phyloP scores from a whole-genome alignment of 2,113 vertebrate species.

The Garra rufa region DNA sequence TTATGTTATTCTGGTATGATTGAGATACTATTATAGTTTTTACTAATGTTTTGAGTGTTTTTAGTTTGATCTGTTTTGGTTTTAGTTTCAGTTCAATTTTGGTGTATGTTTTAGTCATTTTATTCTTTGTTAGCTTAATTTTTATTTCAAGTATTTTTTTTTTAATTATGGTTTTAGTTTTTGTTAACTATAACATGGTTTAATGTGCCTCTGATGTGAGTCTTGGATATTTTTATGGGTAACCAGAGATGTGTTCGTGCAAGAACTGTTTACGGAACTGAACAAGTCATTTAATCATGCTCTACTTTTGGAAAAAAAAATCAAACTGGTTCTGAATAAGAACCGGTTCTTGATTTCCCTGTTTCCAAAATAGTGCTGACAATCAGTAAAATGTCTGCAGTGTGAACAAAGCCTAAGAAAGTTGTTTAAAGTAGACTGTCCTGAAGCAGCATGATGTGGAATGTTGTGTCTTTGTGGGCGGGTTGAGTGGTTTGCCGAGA shows the following conservation, averaged over 20 bases:
- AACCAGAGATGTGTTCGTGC: not conserved
- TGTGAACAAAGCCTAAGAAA: constrained; percentile 2
- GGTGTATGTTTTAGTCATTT: no score
- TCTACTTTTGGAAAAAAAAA: not conserved
- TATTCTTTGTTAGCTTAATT: not conserved
- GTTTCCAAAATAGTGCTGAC: not conserved
- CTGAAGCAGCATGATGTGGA: not conserved
- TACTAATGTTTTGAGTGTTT: not conserved
- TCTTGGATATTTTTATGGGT: not conserved
- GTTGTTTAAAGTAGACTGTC: not conserved
- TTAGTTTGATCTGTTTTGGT: no score
- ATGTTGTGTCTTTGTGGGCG: not conserved
- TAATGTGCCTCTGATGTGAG: not conserved
- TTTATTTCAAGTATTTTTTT: not conserved
- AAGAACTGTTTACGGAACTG: not conserved
- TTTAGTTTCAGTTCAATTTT: no score
- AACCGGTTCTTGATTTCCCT: not conserved
- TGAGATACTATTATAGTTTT: no score
- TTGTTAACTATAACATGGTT: not conserved
- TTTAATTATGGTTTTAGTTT: not conserved
- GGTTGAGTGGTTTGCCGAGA: not conserved
- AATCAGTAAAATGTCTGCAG: not conserved
- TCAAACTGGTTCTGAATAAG: not conserved
- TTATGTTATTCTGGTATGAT: no score
- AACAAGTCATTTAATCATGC: not conserved